Conservation (phyloP, 2,797 vertebrate genomes). For the Alauda arvensis region DNA sequence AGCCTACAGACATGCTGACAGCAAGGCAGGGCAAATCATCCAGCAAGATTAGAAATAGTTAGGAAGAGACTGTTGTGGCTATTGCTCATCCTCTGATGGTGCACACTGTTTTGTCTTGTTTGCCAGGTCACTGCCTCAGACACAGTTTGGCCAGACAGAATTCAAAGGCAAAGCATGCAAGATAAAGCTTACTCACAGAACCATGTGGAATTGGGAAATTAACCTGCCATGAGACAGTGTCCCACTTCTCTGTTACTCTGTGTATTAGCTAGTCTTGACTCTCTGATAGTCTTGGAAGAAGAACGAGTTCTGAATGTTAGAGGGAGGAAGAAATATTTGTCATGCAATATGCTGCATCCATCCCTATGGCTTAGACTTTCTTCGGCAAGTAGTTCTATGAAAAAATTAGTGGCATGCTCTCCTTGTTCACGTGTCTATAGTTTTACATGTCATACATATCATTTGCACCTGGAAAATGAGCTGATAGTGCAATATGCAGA, state of each 20-base stretch:
- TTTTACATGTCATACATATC: neutral
- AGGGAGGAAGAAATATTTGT: neutral
- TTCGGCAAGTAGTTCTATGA: neutral
- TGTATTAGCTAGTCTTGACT: neutral
- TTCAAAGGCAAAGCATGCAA: neutral
- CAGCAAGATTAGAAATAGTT: neutral
- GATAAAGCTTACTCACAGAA: neutral
- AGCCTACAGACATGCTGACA: neutral
- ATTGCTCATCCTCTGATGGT: neutral
- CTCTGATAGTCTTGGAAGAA: neutral
- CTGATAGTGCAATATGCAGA: neutral
- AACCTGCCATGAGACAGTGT: accelerated
- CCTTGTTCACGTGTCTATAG: neutral
- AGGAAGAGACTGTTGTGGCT: neutral
- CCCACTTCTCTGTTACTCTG: neutral
- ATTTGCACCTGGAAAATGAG: neutral
- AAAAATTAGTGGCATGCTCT: neutral
- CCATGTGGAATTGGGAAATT: neutral
- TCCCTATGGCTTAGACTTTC: neutral
- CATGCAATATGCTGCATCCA: neutral
- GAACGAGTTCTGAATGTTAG: neutral
- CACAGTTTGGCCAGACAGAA: neutral
- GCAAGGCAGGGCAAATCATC: neutral
- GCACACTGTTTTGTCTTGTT: neutral
- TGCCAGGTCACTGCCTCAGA: neutral